Evolutionary conservation across 2,888 invertebrate genomes (phyloP).

Genomic region (Netelia melanura): DNA sequence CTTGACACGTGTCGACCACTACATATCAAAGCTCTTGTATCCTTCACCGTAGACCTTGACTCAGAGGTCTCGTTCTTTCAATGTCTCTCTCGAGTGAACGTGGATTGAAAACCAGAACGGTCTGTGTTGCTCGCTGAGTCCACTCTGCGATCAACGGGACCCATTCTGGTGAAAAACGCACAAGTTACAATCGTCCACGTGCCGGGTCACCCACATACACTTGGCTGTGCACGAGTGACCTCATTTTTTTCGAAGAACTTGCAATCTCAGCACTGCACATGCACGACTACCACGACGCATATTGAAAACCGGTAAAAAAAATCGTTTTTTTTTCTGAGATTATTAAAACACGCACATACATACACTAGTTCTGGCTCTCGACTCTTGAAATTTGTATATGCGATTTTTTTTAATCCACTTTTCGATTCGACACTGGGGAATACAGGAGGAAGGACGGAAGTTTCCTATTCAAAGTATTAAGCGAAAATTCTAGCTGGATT

Average conservation of each 20-base stretch:
- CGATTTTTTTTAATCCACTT: not conserved
- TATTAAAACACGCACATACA: not conserved
- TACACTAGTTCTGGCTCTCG: not conserved
- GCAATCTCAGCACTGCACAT: not conserved
- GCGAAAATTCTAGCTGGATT: not conserved
- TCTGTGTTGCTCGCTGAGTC: too few species aligned
- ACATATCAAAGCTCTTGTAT: too few species aligned
- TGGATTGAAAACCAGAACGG: not conserved
- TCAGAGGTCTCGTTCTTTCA: too few species aligned
- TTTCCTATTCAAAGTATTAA: not conserved
- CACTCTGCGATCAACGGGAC: too few species aligned
- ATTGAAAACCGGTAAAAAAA: not conserved
- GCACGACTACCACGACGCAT: not conserved
- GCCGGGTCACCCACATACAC: not conserved
- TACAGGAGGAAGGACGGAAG: not conserved
- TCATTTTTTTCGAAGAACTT: slow-evolving; percentile 27
- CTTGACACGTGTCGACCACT: too few species aligned
- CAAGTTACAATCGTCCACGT: not conserved
- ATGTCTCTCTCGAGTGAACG: too few species aligned
- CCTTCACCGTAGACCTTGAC: too few species aligned
- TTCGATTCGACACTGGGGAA: not conserved
- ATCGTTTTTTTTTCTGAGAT: not conserved
- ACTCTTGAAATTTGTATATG: not conserved
- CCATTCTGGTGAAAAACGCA: not conserved
- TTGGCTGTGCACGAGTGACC: slow-evolving; percentile 36